Base-by-base conservation (phyloP, 2,113 vertebrate species). In the Paradisaea rubra region DNA sequence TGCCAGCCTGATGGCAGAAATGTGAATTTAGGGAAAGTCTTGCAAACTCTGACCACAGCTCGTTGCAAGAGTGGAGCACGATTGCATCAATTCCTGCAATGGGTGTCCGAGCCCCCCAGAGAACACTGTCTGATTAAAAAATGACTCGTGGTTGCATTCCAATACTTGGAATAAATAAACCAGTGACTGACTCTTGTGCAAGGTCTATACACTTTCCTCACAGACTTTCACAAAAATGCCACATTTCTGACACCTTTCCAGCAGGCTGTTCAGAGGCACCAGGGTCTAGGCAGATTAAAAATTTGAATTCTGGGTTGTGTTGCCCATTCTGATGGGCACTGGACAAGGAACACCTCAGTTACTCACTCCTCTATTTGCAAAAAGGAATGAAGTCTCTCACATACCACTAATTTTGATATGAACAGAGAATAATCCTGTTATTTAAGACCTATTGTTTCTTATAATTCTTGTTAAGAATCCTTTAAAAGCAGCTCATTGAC, bases 241-340 rank as follows among this genome's bases (percentile, higher is more conserved):
- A 88, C 72, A 96, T 94, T 94, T 93, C 92, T 96, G 93, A 95
- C 92, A 83, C 92, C 73, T 93, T 94, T 89, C 92, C 93, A 94
- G 84, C 89, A 88, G 73, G 42, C 82, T 93, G 71, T 76, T 90
- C 65, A 81, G 93, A 85, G 83, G 54, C 68, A 81, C 27, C 41
- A 24, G 22, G 41, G 69, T 22, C 80, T 30, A 8, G 50, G 72
- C 82, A 92, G 86, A 53, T 35, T 49, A 12, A 54, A 80, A 31
- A 35, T 35, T 11, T 30, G 57, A 61, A 33, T 53, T 56, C 42
- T 52, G 73, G 35, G n/a, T 86, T 23, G 35, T 76, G 1, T 18
- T 93, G 53, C 49, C 22, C n/a, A 1, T 65, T 85, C 77, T 63
- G 35, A 56, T 21, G 20, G 3, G 28, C 22, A 21, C 28, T 82